phyloP scores from a whole-genome alignment of 1,140 invertebrate genomes.

The Goniozus legneri region DNA sequence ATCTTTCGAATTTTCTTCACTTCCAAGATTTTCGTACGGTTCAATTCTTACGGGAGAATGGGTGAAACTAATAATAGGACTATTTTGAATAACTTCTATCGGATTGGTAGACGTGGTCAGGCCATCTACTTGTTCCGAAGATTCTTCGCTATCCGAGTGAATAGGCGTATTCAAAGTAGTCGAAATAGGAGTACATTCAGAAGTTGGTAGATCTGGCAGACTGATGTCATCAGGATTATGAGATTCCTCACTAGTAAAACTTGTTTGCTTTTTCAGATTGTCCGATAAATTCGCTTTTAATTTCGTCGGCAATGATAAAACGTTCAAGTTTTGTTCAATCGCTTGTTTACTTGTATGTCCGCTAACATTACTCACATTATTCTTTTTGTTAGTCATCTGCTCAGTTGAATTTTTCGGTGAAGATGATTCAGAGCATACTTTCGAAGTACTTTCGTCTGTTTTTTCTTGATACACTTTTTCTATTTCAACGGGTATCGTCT shows the following conservation, averaged over 20 bases:
- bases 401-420: neutral
- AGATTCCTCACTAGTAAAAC: constrained; percentile 40
- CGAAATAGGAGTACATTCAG: constrained; percentile 45
- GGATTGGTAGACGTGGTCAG: constrained; percentile 44
- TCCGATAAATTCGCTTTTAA: neutral
- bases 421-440: neutral
- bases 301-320: constrained; percentile 7
- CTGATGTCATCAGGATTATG: constrained; percentile 49
- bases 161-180: constrained; percentile 50
- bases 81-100: constrained; percentile 47
- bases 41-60: constrained; percentile 38
- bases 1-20: constrained; percentile 7
- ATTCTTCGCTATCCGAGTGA: constrained; percentile 49
- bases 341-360: neutral
- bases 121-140: constrained; percentile 34
- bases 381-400: neutral
- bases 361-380: neutral
- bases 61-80: constrained; percentile 49
- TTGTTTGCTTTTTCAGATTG: constrained; percentile 34
- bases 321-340: constrained; percentile 3
- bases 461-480: constrained; percentile 12
- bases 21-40: constrained; percentile 21
- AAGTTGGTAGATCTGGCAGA: constrained; percentile 45
- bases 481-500: constrained; percentile 9
- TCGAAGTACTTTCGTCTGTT: neutral